Conservation (phyloP, 2,888 invertebrate genomes). For the Nasonovia ribisnigri region DNA sequence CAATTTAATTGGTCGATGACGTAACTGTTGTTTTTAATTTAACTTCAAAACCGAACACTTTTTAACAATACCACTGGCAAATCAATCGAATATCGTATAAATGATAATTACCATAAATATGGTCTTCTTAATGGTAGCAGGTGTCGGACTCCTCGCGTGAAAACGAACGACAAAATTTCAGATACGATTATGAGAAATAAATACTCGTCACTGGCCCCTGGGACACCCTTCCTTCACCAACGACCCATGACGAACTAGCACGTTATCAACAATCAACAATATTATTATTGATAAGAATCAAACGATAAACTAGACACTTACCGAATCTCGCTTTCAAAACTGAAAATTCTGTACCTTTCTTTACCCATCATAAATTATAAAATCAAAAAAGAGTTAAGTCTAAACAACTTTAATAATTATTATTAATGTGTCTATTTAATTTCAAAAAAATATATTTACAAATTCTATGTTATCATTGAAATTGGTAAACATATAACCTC, state of each 20-base stretch:
- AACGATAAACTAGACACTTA: background rate
- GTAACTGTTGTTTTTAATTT: slow-evolving; percentile 51
- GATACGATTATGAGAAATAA: slow-evolving; percentile 55
- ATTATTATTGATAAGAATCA: slow-evolving; percentile 31
- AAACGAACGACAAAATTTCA: slow-evolving; percentile 48
- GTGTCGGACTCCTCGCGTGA: slow-evolving; percentile 46
- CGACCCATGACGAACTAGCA: slow-evolving; percentile 33
- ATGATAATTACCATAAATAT: slow-evolving; percentile 63
- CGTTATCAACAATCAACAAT: slow-evolving; percentile 56
- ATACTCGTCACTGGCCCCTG: slow-evolving; percentile 65
- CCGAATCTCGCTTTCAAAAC: background rate
- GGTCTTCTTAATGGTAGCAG: slow-evolving; percentile 27
- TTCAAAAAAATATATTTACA: background rate
- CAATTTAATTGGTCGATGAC: slow-evolving; percentile 56
- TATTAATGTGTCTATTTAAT: background rate
- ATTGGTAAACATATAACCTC: slow-evolving; percentile 56
- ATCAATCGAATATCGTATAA: slow-evolving; percentile 10
- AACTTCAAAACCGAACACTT: background rate
- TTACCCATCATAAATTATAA: background rate
- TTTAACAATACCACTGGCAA: background rate
- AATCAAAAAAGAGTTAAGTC: background rate
- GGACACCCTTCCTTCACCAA: slow-evolving; percentile 60
- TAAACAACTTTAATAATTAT: background rate
- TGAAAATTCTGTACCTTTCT: background rate
- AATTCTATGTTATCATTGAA: slow-evolving; percentile 32